Evolutionary conservation across 2,888 invertebrate species (phyloP), one percentile per base, ranked within the genome.

Genomic region (Smittia aterrima): DNA sequence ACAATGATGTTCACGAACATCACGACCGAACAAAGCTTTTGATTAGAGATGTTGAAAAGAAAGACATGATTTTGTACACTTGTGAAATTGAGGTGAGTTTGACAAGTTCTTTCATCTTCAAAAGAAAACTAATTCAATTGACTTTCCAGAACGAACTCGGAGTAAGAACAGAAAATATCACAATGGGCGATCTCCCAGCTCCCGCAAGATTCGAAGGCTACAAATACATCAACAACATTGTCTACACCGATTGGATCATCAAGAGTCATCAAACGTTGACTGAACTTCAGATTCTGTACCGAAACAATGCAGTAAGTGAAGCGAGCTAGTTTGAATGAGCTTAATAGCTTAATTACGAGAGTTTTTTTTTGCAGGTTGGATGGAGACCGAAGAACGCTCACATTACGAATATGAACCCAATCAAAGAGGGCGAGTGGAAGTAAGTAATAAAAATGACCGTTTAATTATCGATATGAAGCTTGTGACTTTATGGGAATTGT

Each of bases 11-110:
- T 20, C 20, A 24, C 4, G 40, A 72, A 1, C 72, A 72, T 62
- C 72, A 72, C 20, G 72, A 72, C n/a, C 7, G 72, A 62, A 72
- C 62, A n/a, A 58, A 41, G 16, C 40, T 72, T 11, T 16, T 62
- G 62, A 72, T 72, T 11, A 72, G 38, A 62, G 20, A 62, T 41
- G 25, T 72, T n/a, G 13, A 13, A 13, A 11, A 32, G 22, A 62
- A 38, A 16, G 72, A 72, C n/a, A 58, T 72, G n/a, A 25, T 20
- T 9, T 6, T 11, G 11, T 72, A 72, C 13, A 11, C 18, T 9
- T 72, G 72, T 25, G 62, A 72, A 62, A 38, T 72, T 62, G 47
- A 72, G 40, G 72, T 72, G 38, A 40, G 67, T 38, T 67, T 22
- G 24, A 40, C 1, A 67, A 38, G 7, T 32, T 4, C 38, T 32